These are phyloP conservation scores for Rostratula benghalensis DNA, from an alignment of 2,113 vertebrate species.

Conservation along the genomic window DNA sequence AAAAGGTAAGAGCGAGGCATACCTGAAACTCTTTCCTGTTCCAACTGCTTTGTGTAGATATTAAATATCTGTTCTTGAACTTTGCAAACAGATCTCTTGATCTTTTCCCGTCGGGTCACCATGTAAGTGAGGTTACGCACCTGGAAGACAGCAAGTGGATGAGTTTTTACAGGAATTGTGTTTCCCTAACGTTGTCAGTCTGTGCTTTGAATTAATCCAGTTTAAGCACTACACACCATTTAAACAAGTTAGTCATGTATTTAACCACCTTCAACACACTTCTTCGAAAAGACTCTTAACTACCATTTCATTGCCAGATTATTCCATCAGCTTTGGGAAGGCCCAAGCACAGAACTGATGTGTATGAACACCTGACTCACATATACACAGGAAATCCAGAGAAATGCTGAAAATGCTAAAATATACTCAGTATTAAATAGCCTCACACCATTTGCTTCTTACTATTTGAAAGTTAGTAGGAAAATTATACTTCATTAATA, in stretches of 20 bases:
- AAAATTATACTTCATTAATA: background rate
- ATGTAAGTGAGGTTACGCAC: slow-evolving; percentile 98
- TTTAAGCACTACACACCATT: background rate
- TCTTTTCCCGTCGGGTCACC: slow-evolving; percentile 97
- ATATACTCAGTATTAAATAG: background rate
- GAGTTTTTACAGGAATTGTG: background rate
- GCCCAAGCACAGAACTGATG: background rate
- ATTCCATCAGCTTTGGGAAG: background rate
- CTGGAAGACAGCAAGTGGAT: slow-evolving; percentile 70
- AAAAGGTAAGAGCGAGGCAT: slow-evolving; percentile 32
- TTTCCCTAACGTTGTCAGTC: background rate
- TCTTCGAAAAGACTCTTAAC: background rate
- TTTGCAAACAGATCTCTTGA: slow-evolving; percentile 91
- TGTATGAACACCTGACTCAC: background rate
- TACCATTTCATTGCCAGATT: background rate
- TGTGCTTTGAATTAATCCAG: background rate
- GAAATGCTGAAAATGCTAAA: background rate
- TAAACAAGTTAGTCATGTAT: background rate
- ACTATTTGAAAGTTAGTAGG: background rate
- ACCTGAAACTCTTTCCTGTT: slow-evolving; percentile 88
- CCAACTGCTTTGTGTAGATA: slow-evolving; percentile 85
- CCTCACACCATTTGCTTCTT: background rate
- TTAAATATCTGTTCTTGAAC: slow-evolving; percentile 97
- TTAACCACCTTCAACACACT: background rate
- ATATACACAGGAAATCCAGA: background rate